phyloP scores from a whole-genome alignment of 2,113 vertebrate genomes.

The Loxodonta africana region DNA sequence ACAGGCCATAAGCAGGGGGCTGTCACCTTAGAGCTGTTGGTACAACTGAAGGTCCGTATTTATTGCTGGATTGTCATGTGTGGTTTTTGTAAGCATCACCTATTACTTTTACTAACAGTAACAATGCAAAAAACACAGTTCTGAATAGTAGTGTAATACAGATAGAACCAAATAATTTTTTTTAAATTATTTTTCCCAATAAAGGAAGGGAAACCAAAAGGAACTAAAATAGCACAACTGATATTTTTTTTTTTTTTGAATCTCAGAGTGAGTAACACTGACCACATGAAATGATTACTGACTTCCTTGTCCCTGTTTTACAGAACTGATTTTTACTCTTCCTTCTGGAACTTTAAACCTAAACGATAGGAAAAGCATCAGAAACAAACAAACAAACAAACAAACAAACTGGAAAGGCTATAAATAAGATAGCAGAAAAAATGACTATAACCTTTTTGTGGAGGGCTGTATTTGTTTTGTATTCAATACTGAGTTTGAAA shows the following conservation, averaged over 20 bases:
- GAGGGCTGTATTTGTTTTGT: not conserved
- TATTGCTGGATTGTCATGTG: not conserved
- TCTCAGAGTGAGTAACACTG: constrained; percentile 36
- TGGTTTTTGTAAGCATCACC: not conserved
- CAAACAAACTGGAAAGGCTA: not conserved
- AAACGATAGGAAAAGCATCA: not conserved
- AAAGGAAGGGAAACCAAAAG: not conserved
- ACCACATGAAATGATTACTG: not conserved
- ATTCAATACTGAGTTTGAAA: constrained; percentile 7
- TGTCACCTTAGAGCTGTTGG: not conserved
- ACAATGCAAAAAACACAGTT: not conserved
- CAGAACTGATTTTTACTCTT: not conserved
- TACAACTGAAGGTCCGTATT: not conserved
- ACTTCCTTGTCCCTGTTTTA: not conserved
- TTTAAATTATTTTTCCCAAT: not conserved
- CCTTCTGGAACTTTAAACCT: constrained; percentile 21
- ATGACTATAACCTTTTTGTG: constrained; percentile 20
- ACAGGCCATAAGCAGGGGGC: not conserved
- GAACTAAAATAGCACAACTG: not conserved
- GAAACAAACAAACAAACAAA: not conserved
- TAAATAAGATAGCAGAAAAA: constrained; percentile 22
- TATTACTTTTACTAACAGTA: not conserved
- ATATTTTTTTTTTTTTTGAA: not conserved
- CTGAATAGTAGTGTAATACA: not conserved
- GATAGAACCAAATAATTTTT: not conserved